Base-by-base conservation (phyloP, 2,888 invertebrate species). In the Atherix ibis region DNA sequence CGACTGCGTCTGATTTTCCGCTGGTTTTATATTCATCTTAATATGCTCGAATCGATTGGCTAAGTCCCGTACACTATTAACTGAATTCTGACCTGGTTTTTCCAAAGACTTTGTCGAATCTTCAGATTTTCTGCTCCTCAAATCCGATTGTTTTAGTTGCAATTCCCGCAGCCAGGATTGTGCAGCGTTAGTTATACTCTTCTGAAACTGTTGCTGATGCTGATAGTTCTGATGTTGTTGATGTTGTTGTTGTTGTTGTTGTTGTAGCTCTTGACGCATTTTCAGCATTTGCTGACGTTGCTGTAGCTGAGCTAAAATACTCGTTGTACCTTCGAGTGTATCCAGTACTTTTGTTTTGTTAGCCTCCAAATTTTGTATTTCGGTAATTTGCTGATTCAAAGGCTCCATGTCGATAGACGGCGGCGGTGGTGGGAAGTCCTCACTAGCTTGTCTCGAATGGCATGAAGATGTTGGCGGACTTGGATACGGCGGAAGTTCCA, bases 381-480 rank as follows among this genome's bases (percentile, higher is more conserved):
- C 65, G 41, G 64, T 62, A 5, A 71, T 53, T 53, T 74, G 70
- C 42, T 74, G 71, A 38, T 73, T 71, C 1, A 76, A 58, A 0
- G 73, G 70, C 15, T 70, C 71, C 40, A 79, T 62, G 43, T 81
- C 79, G 30, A 80, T 67, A 0, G 78, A 78, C 2, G 81, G 77
- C 1, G 87, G 87, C n/a, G 84, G 84, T 4, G 85, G 85, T 31
- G 87, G 87, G 48, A 88, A 87, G 48, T 88, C 87, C 58, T 85
- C 85, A 54, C 85, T 87, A 1, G 82, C 74, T 56, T 87, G 87
- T 31, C 87, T 65, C 2, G 85, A 87, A 56, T 87, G 87, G 35
- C 76, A 70, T 0, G 71, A 76, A 0, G 83, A 82, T 44, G 73
- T 73, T 44, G 76, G 68, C 2, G 81, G 81, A 47, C 78, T 78